phyloP scores from a whole-genome alignment of 2,113 vertebrate species.

The Sturnus vulgaris region DNA sequence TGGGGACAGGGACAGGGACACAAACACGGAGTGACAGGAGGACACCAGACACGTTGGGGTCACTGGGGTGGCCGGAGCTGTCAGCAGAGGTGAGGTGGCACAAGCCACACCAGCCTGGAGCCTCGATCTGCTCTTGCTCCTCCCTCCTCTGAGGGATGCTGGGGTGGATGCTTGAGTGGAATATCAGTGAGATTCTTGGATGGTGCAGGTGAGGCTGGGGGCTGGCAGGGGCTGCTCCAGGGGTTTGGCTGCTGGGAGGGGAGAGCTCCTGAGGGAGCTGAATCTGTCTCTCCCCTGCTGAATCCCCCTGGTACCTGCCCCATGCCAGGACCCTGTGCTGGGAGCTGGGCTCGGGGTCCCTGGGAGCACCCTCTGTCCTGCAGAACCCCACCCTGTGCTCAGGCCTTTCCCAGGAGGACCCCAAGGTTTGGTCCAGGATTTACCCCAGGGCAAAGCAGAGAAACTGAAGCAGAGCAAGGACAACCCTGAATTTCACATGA shows the following conservation, averaged over 20 bases:
- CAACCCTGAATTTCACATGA: fast-evolving
- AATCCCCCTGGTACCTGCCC: not conserved
- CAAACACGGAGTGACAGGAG: not conserved
- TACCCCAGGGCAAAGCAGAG: not conserved
- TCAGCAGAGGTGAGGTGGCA: not conserved
- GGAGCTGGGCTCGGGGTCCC: fast-evolving
- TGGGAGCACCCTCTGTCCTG: not conserved
- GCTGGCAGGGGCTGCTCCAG: not conserved
- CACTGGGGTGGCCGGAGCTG: fast-evolving
- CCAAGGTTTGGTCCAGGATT: not conserved
- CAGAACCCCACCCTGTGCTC: not conserved
- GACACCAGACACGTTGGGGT: fast-evolving
- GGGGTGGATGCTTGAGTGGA: not conserved
- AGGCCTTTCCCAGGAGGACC: not conserved
- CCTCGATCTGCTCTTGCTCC: not conserved
- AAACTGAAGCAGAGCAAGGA: not conserved
- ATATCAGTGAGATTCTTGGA: not conserved
- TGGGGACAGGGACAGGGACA: not conserved
- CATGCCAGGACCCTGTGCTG: fast-evolving
- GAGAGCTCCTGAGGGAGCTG: not conserved
- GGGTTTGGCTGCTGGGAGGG: not conserved
- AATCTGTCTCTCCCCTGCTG: not conserved
- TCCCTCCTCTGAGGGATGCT: not conserved
- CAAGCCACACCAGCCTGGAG: not conserved
- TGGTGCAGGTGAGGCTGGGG: not conserved